Conservation (phyloP, 2,888 invertebrate genomes). For the Epistrophe grossulariae region DNA sequence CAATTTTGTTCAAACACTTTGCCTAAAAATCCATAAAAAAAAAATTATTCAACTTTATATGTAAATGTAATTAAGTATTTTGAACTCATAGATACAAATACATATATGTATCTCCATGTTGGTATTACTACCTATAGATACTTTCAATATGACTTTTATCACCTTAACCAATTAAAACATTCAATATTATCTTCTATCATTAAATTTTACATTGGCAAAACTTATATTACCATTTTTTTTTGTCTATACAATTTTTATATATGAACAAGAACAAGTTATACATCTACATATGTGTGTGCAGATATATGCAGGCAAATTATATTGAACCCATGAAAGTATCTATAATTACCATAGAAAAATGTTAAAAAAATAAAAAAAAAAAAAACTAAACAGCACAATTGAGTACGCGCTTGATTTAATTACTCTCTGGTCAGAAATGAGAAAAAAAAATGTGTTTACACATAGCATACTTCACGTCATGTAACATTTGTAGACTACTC, state of each 20-base stretch:
- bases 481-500: conserved; percentile 64
- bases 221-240: conserved; percentile 38
- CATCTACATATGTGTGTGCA: conserved; percentile 9
- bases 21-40: conserved; percentile 6
- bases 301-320: conserved; percentile 51
- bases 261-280: conserved; percentile 33
- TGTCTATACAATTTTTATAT: conserved; percentile 26
- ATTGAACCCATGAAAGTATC: conserved; percentile 73
- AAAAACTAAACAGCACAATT: conserved; percentile 52
- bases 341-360: conserved; percentile 70
- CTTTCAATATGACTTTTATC: conserved; percentile 62
- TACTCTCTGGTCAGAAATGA: conserved; percentile 48
- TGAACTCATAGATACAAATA: conserved; percentile 11
- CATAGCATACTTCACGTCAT: conserved; percentile 62
- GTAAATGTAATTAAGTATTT: conserved; percentile 33
- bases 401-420: conserved; percentile 75
- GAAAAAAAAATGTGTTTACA: conserved; percentile 48
- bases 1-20: conserved; percentile 18
- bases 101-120: neutral
- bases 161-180: conserved; percentile 62
- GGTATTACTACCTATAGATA: neutral
- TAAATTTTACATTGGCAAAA: conserved; percentile 63
- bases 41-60: neutral
- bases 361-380: conserved; percentile 33
- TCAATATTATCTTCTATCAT: conserved; percentile 56